These are phyloP conservation scores for Atrichornis clamosus DNA, from an alignment of 2,113 vertebrate genomes.

Conservation along the genomic window DNA sequence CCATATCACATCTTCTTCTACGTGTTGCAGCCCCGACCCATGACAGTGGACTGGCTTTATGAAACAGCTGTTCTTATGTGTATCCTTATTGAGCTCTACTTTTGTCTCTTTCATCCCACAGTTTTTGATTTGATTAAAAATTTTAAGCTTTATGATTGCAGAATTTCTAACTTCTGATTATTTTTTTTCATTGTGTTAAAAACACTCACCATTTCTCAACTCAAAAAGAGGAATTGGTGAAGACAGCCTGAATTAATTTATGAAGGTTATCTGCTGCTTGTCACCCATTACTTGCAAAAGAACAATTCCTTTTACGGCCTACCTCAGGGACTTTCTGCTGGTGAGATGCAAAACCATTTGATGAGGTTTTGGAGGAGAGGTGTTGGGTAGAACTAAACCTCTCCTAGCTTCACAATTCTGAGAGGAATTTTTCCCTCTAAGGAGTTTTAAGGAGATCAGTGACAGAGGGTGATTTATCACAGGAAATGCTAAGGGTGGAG, in stretches of 20 bases:
- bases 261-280: background rate
- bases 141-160: background rate
- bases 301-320: background rate
- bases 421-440: background rate
- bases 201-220: background rate
- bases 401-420: background rate
- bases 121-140: background rate
- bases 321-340: background rate
- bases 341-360: background rate
- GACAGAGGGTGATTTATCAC: background rate
- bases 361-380: background rate
- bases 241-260: background rate
- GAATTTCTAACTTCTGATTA: background rate
- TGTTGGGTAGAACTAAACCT: background rate
- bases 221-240: background rate
- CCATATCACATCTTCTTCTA: background rate
- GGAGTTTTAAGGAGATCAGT: accelerated
- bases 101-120: background rate
- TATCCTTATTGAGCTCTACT: background rate
- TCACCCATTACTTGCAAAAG: background rate
- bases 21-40: background rate
- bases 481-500: background rate
- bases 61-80: background rate
- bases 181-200: background rate
- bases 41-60: background rate